Conservation (phyloP, 2,888 invertebrate genomes). For the Diplazon laetatorius region DNA sequence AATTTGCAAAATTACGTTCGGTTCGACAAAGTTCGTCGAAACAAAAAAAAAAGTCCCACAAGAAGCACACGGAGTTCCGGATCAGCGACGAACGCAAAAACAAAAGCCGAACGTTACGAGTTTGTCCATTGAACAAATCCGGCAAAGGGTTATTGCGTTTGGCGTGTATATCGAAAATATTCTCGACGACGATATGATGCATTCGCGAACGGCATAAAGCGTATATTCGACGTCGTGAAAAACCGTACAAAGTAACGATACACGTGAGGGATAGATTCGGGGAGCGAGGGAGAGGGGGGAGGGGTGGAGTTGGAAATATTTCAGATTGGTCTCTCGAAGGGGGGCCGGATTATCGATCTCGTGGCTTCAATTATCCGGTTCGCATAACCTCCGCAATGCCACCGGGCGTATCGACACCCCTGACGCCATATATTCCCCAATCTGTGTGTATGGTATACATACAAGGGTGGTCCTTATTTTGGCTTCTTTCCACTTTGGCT, state of each 20-base stretch:
- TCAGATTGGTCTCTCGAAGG: slow-evolving; percentile 45
- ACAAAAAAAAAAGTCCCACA: no score
- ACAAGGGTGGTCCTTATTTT: no score
- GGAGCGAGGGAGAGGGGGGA: neutral
- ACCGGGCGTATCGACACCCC: slow-evolving; percentile 49
- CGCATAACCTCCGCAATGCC: slow-evolving; percentile 46
- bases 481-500: no score
- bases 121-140: slow-evolving; percentile 2
- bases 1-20: no score
- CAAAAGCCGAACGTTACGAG: neutral
- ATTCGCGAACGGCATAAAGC: slow-evolving; percentile 18
- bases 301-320: slow-evolving; percentile 38
- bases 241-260: no score
- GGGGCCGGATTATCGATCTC: slow-evolving; percentile 46
- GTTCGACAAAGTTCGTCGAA: no score
- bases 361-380: slow-evolving; percentile 55
- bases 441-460: no score
- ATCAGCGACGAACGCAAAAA: slow-evolving; percentile 1
- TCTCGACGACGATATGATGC: neutral
- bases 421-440: slow-evolving; percentile 31
- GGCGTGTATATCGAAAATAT: slow-evolving; percentile 14
- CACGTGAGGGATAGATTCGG: no score
- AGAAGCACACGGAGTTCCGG: neutral
- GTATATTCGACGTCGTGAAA: no score
- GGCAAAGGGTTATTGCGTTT: slow-evolving; percentile 13